Evolutionary conservation across 2,113 vertebrate genomes (phyloP).

Genomic region (Mugil cephalus): DNA sequence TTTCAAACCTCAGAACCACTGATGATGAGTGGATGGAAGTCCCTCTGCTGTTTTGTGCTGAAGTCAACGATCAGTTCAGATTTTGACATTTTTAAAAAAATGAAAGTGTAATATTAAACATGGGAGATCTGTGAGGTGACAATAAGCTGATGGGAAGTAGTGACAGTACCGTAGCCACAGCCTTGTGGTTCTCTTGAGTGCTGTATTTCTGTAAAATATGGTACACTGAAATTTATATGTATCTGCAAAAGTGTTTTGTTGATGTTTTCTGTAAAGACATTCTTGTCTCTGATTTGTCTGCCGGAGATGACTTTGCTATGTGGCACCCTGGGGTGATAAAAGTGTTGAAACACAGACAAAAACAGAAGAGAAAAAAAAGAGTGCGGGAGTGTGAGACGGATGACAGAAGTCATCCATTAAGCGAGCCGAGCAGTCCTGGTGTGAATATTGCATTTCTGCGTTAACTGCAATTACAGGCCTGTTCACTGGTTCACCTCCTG

Average conservation of each 20-base stretch:
- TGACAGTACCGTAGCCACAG: neutral
- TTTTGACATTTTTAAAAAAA: too few species aligned
- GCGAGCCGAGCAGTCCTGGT: conserved; percentile 41
- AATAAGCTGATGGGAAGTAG: neutral
- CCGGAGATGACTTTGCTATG: conserved; percentile 31
- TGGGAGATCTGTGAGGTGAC: neutral
- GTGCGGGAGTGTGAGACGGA: conserved; percentile 52
- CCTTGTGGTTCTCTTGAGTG: neutral
- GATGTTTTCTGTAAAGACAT: conserved; percentile 8
- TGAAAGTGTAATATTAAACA: too few species aligned
- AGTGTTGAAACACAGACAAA: conserved; percentile 54
- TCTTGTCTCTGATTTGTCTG: conserved; percentile 2
- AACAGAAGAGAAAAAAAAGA: conserved; percentile 5
- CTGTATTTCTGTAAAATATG: neutral
- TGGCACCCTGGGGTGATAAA: conserved; percentile 18
- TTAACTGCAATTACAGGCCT: conserved; percentile 68
- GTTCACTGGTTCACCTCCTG: conserved; percentile 58
- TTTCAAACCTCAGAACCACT: too few species aligned
- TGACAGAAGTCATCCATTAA: conserved; percentile 74
- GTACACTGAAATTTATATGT: neutral
- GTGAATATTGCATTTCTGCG: conserved; percentile 72
- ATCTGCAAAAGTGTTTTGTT: conserved; percentile 8
- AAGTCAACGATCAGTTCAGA: too few species aligned
- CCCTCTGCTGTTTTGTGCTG: too few species aligned
- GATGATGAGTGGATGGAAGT: too few species aligned